Evolutionary conservation across 2,113 vertebrate species (phyloP).

Genomic region (Callospermophilus lateralis): DNA sequence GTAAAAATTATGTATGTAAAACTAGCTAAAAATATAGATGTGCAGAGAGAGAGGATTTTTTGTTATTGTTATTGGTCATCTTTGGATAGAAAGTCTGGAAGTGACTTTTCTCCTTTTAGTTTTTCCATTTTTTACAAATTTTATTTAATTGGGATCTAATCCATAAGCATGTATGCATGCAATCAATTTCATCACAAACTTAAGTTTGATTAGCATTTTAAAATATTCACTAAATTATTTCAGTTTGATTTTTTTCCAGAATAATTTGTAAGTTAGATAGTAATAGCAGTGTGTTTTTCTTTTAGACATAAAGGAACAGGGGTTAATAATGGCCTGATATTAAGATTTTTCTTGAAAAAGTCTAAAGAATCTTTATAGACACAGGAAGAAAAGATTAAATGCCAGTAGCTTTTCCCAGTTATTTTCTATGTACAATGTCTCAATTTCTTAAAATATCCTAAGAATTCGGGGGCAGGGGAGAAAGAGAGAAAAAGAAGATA

Average conservation of each 20-base stretch:
- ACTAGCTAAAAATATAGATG: not conserved
- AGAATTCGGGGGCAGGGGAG: not conserved
- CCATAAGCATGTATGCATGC: not conserved
- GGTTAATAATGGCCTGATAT: not conserved
- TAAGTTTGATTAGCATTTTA: conserved; percentile 41
- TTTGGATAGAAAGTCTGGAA: not conserved
- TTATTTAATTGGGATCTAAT: conserved; percentile 44
- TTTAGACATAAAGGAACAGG: not conserved
- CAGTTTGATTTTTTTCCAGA: conserved; percentile 18
- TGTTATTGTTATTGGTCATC: not conserved
- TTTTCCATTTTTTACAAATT: not conserved
- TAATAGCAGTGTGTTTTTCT: not conserved
- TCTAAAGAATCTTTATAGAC: not conserved
- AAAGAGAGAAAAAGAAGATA: not conserved
- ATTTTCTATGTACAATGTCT: not conserved
- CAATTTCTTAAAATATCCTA: not conserved
- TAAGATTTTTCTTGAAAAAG: not conserved
- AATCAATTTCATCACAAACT: conserved; percentile 50
- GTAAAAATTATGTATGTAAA: not conserved
- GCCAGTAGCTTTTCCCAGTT: not conserved
- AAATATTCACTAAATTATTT: conserved; percentile 47
- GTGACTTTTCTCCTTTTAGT: not conserved
- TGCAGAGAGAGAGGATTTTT: not conserved
- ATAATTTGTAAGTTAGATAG: conserved; percentile 7
- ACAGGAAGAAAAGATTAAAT: not conserved